Conservation (phyloP, 2,888 invertebrate genomes). For the Conomelus anceps region DNA sequence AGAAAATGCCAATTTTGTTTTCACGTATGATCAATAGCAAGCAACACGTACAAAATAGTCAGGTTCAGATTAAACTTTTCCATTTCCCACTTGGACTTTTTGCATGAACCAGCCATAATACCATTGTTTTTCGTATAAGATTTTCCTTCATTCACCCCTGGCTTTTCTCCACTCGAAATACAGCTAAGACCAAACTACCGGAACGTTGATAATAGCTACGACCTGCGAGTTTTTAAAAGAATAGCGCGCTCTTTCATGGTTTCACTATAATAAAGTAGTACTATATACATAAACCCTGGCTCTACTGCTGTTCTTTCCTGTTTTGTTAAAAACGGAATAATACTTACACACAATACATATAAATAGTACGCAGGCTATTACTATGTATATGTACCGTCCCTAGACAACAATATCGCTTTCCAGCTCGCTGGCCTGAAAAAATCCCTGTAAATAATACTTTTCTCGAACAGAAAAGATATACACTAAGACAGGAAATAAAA, state of each 20-base stretch:
- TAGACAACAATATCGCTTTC: constrained; percentile 1
- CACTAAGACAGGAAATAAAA: background rate
- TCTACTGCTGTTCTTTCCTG: background rate
- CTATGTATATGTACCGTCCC: background rate
- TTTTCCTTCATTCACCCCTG: no score
- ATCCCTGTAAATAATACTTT: background rate
- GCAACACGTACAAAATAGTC: no score
- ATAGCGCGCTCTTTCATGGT: no score
- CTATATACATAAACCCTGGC: no score
- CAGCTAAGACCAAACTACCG: background rate
- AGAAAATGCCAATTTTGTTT: no score
- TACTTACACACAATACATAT: background rate
- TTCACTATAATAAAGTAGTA: no score
- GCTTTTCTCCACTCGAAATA: background rate
- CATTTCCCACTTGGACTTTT: background rate
- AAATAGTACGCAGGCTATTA: background rate
- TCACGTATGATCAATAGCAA: no score
- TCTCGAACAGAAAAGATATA: background rate
- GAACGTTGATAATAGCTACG: background rate
- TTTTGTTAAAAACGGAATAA: background rate
- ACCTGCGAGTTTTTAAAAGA: background rate
- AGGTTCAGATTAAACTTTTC: background rate
- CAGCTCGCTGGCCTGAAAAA: background rate
- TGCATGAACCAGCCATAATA: background rate
- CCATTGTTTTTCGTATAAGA: background rate